Conservation (phyloP, 2,888 invertebrate genomes). For the Marronus borbonicus region DNA sequence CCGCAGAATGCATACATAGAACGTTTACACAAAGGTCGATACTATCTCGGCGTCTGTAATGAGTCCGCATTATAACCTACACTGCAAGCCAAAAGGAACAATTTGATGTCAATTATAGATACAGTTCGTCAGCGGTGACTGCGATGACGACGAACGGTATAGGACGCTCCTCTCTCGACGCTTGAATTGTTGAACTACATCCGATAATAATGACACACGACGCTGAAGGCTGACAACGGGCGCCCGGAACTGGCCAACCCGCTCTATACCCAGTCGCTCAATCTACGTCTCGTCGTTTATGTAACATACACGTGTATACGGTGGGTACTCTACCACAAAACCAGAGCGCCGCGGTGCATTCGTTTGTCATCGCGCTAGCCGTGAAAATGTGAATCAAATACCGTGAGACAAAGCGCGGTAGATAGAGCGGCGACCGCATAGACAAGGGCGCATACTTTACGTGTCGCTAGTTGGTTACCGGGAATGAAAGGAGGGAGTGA, state of each 20-base stretch:
- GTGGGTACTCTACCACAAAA: neutral
- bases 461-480: neutral
- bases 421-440: neutral
- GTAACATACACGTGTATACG: neutral
- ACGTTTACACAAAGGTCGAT: constrained; percentile 48
- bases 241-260: neutral
- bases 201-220: constrained; percentile 8
- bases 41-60: constrained; percentile 49
- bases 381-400: constrained; percentile 27
- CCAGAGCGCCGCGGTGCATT: neutral
- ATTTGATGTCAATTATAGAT: constrained; percentile 54
- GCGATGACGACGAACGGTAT: neutral
- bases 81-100: constrained; percentile 51
- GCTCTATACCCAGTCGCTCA: neutral
- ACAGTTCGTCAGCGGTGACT: constrained; percentile 37
- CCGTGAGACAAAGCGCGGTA: constrained; percentile 17
- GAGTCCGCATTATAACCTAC: constrained; percentile 49
- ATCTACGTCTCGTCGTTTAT: neutral
- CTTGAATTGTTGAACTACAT: constrained; percentile 19
- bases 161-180: constrained; percentile 5
- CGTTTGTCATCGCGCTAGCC: constrained; percentile 23
- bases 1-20: constrained; percentile 18
- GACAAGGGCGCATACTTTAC: constrained; percentile 15
- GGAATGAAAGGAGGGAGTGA: constrained; percentile 9
- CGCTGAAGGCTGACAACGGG: constrained; percentile 14